Base-by-base conservation (phyloP, 2,888 invertebrate species). In the Cabera pusaria region DNA sequence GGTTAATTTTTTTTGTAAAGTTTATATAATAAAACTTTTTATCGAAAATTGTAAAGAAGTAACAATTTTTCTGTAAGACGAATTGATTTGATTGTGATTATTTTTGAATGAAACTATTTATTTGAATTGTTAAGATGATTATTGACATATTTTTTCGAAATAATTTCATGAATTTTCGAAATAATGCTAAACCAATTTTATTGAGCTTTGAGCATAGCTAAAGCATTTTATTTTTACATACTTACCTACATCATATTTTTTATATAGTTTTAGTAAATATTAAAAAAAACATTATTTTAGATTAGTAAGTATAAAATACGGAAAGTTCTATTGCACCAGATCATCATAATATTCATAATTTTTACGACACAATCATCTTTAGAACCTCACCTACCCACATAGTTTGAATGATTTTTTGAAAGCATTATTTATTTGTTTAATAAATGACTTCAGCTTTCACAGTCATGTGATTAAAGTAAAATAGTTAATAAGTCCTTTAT, bases 51-150 rank as follows among this genome's bases (percentile, higher is more conserved):
- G 32, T 25, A 31, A 20, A 29, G 4, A 18, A 31, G 43, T 43
- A 35, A 26, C 46, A 16, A 35, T 45, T 35, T 49, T 44, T 29
- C 35, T 52, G 19, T 48, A 51, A 53, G 53, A 43, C 35, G 35
- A 51, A 59, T 49, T 47, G 41, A 54, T 54, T 62, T 56, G 46
- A 57, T n/a, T n/a, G 60, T 59, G 58, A 63, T 64, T 56, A 37
- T 55, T 55, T 44, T 52, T 45, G 27, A 53, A 56, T 56, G 49
- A 37, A 14, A 14, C 14, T 56, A 59, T 58, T 57, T 58, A 60
- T 60, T 60, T 45, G 38, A n/a, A n/a, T n/a, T n/a, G n/a, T n/a
- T n/a, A n/a, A n/a, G n/a, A n/a, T n/a, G n/a, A n/a, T n/a, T n/a
- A n/a, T n/a, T n/a, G n/a, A n/a, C n/a, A n/a, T n/a, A n/a, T 17